Conservation (phyloP, 1,140 invertebrate genomes). For the Zaprionus camerounensis region DNA sequence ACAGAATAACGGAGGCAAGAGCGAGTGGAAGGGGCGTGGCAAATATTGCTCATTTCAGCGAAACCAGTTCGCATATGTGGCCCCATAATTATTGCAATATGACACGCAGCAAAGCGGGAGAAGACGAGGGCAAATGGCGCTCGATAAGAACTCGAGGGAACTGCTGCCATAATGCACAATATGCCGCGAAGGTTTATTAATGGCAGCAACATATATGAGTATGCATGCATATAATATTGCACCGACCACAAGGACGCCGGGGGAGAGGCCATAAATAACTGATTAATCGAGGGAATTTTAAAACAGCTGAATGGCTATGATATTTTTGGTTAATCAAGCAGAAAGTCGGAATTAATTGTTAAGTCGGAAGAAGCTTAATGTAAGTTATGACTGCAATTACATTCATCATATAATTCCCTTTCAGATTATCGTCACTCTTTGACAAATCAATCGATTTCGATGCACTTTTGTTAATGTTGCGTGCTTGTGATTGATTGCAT, state of each 20-base stretch:
- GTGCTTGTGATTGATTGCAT: too few species aligned
- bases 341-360: conserved; percentile 5
- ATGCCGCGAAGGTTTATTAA: conserved; percentile 53
- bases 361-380: neutral
- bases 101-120: conserved; percentile 51
- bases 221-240: conserved; percentile 6
- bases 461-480: neutral
- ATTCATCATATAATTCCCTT: neutral
- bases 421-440: neutral
- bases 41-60: conserved; percentile 58
- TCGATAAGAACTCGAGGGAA: conserved; percentile 56
- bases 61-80: conserved; percentile 62
- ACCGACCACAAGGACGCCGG: neutral
- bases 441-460: neutral
- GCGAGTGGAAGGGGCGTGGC: conserved; percentile 11
- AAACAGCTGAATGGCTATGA: conserved; percentile 16
- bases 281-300: conserved; percentile 48
- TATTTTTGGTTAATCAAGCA: conserved; percentile 7
- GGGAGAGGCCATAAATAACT: conserved; percentile 34
- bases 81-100: conserved; percentile 75
- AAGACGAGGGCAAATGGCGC: conserved; percentile 49
- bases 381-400: conserved; percentile 1
- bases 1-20: neutral
- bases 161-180: conserved; percentile 55
- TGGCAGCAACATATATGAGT: neutral